These are phyloP conservation scores for Octomys mimax DNA, from an alignment of 2,797 vertebrate genomes.

Conservation along the genomic window DNA sequence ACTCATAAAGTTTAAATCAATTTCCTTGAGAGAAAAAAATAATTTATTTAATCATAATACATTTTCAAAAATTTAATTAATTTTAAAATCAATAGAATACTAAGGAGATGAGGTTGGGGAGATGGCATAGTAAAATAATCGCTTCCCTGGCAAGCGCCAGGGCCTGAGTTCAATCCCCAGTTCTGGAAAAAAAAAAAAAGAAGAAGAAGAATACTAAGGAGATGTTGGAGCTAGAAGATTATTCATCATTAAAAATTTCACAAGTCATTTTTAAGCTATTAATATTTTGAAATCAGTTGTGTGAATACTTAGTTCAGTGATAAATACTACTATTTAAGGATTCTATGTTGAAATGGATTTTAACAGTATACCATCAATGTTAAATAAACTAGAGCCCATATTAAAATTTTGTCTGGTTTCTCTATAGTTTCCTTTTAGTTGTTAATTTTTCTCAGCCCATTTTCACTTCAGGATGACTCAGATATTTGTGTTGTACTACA, in stretches of 20 bases:
- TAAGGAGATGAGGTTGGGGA: background rate
- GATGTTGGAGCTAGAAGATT: background rate
- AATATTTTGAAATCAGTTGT: background rate
- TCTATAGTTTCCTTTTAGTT: background rate
- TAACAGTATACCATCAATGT: background rate
- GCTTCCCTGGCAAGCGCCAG: no score
- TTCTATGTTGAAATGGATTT: background rate
- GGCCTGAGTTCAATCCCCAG: no score
- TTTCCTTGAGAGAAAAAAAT: background rate
- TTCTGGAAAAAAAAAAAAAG: no score
- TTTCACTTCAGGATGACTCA: background rate
- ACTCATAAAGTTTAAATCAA: background rate
- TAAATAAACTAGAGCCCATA: background rate
- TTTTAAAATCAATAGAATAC: background rate
- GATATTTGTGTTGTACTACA: background rate
- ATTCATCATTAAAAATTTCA: background rate
- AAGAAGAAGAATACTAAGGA: no score
- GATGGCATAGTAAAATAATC: no score
- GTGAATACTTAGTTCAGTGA: background rate
- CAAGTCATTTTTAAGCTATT: background rate
- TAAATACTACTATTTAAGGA: background rate
- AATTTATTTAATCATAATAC: background rate
- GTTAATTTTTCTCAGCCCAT: slow-evolving; percentile 3
- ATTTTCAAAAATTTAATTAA: background rate
- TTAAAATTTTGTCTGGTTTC: background rate